Evolutionary conservation across 2,797 vertebrate genomes (phyloP).

Genomic region (Allochrocebus solatus): DNA sequence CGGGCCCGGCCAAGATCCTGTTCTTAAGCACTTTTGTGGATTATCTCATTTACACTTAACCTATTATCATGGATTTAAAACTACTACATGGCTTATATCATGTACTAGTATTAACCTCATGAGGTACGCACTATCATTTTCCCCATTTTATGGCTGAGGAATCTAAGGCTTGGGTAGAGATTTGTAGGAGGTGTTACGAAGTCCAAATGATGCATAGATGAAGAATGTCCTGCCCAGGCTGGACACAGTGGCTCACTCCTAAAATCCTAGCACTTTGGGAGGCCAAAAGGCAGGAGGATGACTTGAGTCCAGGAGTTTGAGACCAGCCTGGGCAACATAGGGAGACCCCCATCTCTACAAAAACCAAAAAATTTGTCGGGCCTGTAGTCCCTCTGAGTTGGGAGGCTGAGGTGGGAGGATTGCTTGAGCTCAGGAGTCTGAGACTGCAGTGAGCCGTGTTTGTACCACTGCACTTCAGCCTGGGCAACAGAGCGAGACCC

Average conservation of each 20-base stretch:
- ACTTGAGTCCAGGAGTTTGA: background rate
- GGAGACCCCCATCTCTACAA: background rate
- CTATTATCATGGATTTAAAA: constrained; percentile 16
- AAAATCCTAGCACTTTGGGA: background rate
- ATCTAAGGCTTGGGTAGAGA: background rate
- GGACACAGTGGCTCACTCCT: background rate
- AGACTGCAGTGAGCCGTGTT: background rate
- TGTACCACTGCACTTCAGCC: background rate
- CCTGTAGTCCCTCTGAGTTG: background rate
- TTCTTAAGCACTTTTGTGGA: background rate
- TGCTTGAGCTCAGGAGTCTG: background rate
- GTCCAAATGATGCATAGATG: background rate
- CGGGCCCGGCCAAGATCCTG: background rate
- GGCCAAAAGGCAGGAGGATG: background rate
- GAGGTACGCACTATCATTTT: background rate
- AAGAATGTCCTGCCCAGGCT: background rate
- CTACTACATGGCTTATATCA: background rate
- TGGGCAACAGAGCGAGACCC: background rate
- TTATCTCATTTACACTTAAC: constrained; percentile 28
- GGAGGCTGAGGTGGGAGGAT: background rate
- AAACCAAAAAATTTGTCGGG: background rate
- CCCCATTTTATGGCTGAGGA: background rate
- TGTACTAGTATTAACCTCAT: background rate
- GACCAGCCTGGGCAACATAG: background rate
- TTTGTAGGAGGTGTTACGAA: background rate